These are phyloP conservation scores for Helicorthomorpha holstii DNA, from an alignment of 1,140 invertebrate species.

Conservation along the genomic window DNA sequence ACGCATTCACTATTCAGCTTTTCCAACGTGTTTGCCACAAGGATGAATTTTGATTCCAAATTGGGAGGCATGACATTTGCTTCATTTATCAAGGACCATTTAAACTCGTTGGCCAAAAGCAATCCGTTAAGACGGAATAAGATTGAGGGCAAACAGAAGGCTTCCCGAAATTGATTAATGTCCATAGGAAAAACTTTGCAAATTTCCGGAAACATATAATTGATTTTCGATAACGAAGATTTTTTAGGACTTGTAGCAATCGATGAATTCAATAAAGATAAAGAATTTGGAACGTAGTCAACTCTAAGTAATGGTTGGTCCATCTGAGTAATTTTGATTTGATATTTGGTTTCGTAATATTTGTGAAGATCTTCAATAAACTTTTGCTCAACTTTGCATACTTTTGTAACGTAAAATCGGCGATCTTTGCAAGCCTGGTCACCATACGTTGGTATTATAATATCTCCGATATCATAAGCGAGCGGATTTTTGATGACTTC, in stretches of 20 bases:
- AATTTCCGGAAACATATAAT: conserved; percentile 27
- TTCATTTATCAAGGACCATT: background rate
- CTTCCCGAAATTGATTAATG: conserved; percentile 25
- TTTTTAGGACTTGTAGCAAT: background rate
- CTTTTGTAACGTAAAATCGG: background rate
- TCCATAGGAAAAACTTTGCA: conserved; percentile 28
- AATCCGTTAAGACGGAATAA: conserved; percentile 27
- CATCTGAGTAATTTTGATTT: conserved; percentile 22
- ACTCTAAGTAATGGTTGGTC: conserved; percentile 29
- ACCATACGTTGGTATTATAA: background rate
- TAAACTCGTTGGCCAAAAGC: conserved; percentile 24
- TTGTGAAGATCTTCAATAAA: too few relatives aligned
- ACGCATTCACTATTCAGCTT: background rate
- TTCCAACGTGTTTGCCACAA: background rate
- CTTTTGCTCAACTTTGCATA: background rate
- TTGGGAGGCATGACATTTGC: background rate
- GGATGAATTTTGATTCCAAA: background rate
- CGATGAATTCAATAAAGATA: background rate
- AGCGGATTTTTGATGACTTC: too few relatives aligned
- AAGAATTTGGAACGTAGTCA: conserved; percentile 15
- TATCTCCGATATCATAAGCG: background rate
- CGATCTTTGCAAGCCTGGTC: background rate
- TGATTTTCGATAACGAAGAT: conserved; percentile 7
- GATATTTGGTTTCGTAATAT: conserved; percentile 29
- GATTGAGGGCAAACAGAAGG: conserved; percentile 26